phyloP scores from a whole-genome alignment of 2,797 vertebrate species.

The Champsocephalus gunnari region DNA sequence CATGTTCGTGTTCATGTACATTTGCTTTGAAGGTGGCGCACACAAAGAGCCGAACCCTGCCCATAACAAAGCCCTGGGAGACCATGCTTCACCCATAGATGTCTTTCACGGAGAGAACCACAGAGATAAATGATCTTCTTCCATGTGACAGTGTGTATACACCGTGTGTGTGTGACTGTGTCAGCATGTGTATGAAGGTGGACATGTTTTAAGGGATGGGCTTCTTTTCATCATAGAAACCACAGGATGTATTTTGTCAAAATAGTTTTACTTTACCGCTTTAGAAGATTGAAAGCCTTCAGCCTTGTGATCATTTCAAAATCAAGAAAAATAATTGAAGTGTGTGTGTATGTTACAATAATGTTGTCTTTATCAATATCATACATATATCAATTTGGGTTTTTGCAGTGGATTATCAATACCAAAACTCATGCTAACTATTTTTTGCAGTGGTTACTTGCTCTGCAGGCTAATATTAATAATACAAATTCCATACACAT shows the following conservation, averaged over 20 bases:
- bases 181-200: slow-evolving; percentile 34
- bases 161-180: slow-evolving; percentile 26
- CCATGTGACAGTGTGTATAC: slow-evolving; percentile 49
- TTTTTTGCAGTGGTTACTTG: neutral
- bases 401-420: neutral
- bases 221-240: slow-evolving; percentile 61
- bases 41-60: slow-evolving; percentile 84
- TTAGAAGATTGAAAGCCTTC: slow-evolving; percentile 38
- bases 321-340: neutral
- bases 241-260: slow-evolving; percentile 78
- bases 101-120: slow-evolving; percentile 77
- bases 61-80: slow-evolving; percentile 83
- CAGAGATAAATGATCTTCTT: slow-evolving; percentile 76
- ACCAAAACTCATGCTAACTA: too few relatives aligned
- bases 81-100: slow-evolving; percentile 79
- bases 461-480: too few relatives aligned
- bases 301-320: slow-evolving; percentile 21
- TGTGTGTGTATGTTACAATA: neutral
- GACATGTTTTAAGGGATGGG: slow-evolving; percentile 46
- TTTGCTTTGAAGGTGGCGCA: slow-evolving; percentile 87
- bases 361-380: neutral
- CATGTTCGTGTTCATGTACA: slow-evolving; percentile 87
- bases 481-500: neutral
- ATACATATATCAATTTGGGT: neutral
- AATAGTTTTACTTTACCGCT: slow-evolving; percentile 66